Evolutionary conservation across 1,140 invertebrate genomes (phyloP).

Genomic region (Drosophila grimshawi): DNA sequence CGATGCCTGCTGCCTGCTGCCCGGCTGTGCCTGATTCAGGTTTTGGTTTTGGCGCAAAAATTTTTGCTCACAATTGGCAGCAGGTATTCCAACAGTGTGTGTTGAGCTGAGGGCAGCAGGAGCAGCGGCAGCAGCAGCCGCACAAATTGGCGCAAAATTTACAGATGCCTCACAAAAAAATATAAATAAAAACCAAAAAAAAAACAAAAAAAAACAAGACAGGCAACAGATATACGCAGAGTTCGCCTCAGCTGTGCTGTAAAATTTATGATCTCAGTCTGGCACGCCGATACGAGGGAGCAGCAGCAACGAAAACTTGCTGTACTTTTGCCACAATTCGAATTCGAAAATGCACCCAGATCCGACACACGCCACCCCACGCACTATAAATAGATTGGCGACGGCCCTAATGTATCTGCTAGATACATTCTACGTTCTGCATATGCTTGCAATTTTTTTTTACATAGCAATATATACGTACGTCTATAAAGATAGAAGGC

Average conservation of each 20-base stretch:
- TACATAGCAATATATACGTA: slow-evolving; percentile 14
- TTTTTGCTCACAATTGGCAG: slow-evolving; percentile 74
- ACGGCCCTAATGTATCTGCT: slow-evolving; percentile 53
- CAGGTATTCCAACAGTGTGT: slow-evolving; percentile 57
- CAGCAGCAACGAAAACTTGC: background rate
- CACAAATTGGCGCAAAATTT: slow-evolving; percentile 79
- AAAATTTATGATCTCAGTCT: slow-evolving; percentile 44
- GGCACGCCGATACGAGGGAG: slow-evolving; percentile 13
- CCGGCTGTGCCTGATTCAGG: slow-evolving; percentile 70
- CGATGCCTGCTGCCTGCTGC: slow-evolving; percentile 25
- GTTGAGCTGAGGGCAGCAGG: slow-evolving; percentile 20
- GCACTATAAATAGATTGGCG: slow-evolving; percentile 56
- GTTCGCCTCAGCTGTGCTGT: slow-evolving; percentile 38
- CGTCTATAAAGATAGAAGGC: background rate
- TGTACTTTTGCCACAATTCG: slow-evolving; percentile 17
- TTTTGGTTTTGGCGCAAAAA: slow-evolving; percentile 80
- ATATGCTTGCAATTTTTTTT: background rate
- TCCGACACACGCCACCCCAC: slow-evolving; percentile 21
- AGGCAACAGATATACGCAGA: slow-evolving; percentile 2
- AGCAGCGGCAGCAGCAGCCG: slow-evolving; percentile 57
- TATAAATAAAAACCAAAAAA: slow-evolving; percentile 18
- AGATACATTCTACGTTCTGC: slow-evolving; percentile 40
- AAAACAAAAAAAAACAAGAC: slow-evolving; percentile 3
- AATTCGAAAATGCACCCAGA: slow-evolving; percentile 5
- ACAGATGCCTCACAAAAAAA: slow-evolving; percentile 70